Percentiles rank a stretch among this genome's conserved stretches.
Evolutionary conservation across 2,888 invertebrate genomes (phyloP).

Genomic region (Chrysolina haemoptera): DNA sequence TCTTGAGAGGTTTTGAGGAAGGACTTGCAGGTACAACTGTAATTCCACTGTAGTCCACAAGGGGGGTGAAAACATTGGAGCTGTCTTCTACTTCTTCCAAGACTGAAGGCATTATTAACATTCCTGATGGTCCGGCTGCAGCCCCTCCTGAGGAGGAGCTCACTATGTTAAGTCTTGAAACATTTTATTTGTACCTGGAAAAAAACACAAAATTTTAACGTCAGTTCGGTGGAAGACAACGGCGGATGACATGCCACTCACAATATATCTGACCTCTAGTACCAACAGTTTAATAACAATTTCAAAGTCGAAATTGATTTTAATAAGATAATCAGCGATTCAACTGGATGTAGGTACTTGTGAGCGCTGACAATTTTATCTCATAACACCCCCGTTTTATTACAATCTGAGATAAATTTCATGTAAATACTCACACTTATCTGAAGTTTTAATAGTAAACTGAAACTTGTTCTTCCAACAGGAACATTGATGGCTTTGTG

Average conservation of each 20-base stretch:
- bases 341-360: conserved; percentile 48
- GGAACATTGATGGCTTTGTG: conserved; percentile 54
- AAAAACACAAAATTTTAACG: conserved; percentile 41
- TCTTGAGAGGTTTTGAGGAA: conserved; percentile 86
- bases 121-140: conserved; percentile 52
- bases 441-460: conserved; percentile 58
- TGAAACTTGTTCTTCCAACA: conserved; percentile 49
- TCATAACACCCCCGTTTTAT: conserved; percentile 40
- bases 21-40: conserved; percentile 81
- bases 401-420: conserved; percentile 14
- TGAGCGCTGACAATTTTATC: conserved; percentile 46
- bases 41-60: conserved; percentile 86
- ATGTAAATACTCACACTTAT: conserved; percentile 59
- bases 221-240: conserved; percentile 37
- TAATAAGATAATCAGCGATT: conserved; percentile 64
- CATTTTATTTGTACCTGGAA: conserved; percentile 60
- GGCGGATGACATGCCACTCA: conserved; percentile 47
- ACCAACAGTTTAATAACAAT: conserved; percentile 57
- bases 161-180: conserved; percentile 68
- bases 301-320: conserved; percentile 65
- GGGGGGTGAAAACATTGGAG: conserved; percentile 83
- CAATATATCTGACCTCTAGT: conserved; percentile 66
- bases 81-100: conserved; percentile 71
- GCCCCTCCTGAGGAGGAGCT: conserved; percentile 57
- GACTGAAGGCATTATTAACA: conserved; percentile 67